Conservation (phyloP, 2,113 vertebrate species). For the Phodopus roborovskii region DNA sequence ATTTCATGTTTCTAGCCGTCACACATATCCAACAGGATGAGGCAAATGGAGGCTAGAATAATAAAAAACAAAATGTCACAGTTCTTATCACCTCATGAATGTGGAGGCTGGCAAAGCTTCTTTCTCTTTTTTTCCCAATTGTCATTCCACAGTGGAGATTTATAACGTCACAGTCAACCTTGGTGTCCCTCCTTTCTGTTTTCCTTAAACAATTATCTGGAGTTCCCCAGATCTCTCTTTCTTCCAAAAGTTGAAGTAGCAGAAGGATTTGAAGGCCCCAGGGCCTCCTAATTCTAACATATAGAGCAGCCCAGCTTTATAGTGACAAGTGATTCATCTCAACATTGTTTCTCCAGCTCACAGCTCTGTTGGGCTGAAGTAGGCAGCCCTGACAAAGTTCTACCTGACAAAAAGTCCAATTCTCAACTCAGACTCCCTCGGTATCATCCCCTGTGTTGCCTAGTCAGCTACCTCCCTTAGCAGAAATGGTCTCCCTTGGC, state of each 20-base stretch:
- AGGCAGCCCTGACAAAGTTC: neutral
- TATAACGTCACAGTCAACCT: neutral
- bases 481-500: neutral
- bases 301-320: neutral
- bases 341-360: neutral
- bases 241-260: neutral
- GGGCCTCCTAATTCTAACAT: neutral
- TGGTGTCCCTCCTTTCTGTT: neutral
- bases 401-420: neutral
- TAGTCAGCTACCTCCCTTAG: neutral
- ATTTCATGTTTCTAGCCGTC: neutral
- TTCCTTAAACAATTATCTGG: neutral
- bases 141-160: neutral
- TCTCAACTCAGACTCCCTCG: neutral
- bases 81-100: neutral
- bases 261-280: neutral
- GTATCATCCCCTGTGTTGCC: neutral
- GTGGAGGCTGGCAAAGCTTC: neutral
- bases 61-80: too few species aligned
- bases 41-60: neutral
- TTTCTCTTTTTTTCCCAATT: neutral
- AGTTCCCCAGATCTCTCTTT: neutral
- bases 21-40: neutral
- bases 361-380: neutral
- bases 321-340: neutral